Conservation (phyloP, 2,113 vertebrate genomes). For the Uropsilus gracilis region DNA sequence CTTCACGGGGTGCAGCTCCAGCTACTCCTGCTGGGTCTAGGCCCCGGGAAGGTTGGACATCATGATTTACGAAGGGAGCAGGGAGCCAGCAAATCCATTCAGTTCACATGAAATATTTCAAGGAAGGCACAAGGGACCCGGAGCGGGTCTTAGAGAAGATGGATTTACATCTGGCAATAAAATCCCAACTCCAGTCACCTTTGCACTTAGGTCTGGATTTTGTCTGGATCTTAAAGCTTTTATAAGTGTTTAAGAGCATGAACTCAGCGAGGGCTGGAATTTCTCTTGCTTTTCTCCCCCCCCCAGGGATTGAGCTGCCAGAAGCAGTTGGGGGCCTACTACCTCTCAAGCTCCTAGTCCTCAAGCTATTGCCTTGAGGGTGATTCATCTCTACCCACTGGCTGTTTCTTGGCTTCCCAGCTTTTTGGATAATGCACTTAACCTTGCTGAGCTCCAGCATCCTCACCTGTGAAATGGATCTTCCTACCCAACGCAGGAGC, state of each 20-base stretch:
- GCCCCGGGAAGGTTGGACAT: slow-evolving; percentile 65
- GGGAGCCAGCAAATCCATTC: slow-evolving; percentile 80
- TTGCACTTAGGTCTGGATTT: slow-evolving; percentile 80
- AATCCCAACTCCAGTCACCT: slow-evolving; percentile 78
- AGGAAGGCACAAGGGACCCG: slow-evolving; percentile 67
- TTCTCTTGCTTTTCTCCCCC: slow-evolving; percentile 47
- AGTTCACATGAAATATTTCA: slow-evolving; percentile 75
- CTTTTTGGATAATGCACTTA: background rate
- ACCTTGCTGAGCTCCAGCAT: background rate
- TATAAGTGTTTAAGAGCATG: slow-evolving; percentile 77
- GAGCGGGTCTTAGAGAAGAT: slow-evolving; percentile 73
- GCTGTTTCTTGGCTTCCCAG: background rate
- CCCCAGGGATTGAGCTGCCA: background rate
- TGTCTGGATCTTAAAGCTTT: slow-evolving; percentile 79
- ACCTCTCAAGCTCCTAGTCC: background rate
- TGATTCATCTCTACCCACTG: background rate
- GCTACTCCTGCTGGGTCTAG: slow-evolving; percentile 5
- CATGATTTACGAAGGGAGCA: slow-evolving; percentile 73
- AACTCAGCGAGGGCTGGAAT: slow-evolving; percentile 63
- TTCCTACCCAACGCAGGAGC: background rate
- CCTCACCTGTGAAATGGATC: background rate
- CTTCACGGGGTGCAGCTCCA: background rate
- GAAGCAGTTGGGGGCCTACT: background rate
- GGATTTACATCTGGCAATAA: slow-evolving; percentile 81
- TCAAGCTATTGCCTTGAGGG: background rate